Evolutionary conservation across 2,113 vertebrate species (phyloP), one percentile per base, ranked within the genome.

Genomic region (Oostethus manadensis): DNA sequence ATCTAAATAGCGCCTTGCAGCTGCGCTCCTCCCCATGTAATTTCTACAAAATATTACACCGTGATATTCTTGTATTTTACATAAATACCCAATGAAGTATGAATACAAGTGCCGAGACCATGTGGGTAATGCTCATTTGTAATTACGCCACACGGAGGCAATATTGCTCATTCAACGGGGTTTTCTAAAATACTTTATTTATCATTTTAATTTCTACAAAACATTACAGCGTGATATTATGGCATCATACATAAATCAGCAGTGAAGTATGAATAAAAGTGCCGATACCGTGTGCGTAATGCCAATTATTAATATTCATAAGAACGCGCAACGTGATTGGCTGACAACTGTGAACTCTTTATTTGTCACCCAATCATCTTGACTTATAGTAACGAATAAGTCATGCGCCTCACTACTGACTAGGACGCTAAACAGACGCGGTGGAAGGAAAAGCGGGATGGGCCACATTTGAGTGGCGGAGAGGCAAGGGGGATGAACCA

Each of bases 131-230:
- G n/a, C n/a, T n/a, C 69, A 56, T 10, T 26, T 6, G 4, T 0
- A n/a, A 1, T n/a, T 1, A 43, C 0, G 10, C 57, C 80, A 74
- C 61, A 14, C 4, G 77, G n/a, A 33, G 74, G 72, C 70, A 46
- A 4, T 10, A 62, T 35, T 14, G 14, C 20, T 42, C n/a, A 17
- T 6, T 3, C 6, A 16, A 10, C 11, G 3, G 10, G 10, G 20
- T 48, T 42, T 13, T 29, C 6, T 51, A 1, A 33, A 33, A 33
- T 4, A 33, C 29, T 33, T n/a, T 7, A 6, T 33, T 42, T 38
- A 2, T 10, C 9, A 38, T 11, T 38, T 38, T 38, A 6, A 8
- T 10, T 8, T 2, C 2, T 10, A 17, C 8, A 16, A 16, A 49
- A 21, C 3, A 17, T 38, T 9, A 38, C 35, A 42, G 11, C 13